Evolutionary conservation across 2,113 vertebrate genomes (phyloP), one percentile per base, ranked within the genome.

Genomic region (Barbus barbus): DNA sequence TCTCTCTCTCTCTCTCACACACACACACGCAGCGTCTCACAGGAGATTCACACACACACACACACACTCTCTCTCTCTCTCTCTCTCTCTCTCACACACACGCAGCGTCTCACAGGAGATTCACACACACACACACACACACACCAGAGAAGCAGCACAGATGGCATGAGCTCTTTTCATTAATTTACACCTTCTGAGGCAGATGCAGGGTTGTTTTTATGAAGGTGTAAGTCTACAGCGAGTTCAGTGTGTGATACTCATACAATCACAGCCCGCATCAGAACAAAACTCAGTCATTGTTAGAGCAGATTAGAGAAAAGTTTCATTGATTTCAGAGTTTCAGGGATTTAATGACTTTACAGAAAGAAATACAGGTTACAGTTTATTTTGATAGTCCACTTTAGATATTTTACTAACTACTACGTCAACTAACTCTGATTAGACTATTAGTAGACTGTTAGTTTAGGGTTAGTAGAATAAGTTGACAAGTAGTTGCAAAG

Each of bases 191-290:
- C n/a, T 82, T 67, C 14, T 33, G 80, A 81, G 73, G 86, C 84
- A 84, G 82, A 87, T 31, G 6, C 24, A 76, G 72, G 41, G 78
- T 82, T 87, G 73, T 87, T 58, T 81, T 63, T 65, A 56, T 78
- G 74, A 74, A 80, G 61, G 78, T 81, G 83, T 65, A 61, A 69
- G 69, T 61, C 41, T 41, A 83, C 63, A 86, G 80, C 12, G 71
- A 86, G 86, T 84, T 87, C 82, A 77, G 61, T 53, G 48, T 87
- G 86, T 84, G 86, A 87, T 84, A 81, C 81, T 87, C 61, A 72
- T 14, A 73, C 71, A 73, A 71, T 71, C 33, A 71, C 31, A 69
- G 31, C 33, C 63, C 9, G 63, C 28, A 18, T 33, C 63, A 18
- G 31, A 67, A 67, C 16, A 16, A 33, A 22, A 67, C 33, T 72